These are phyloP conservation scores for Ormyrus nitidulus DNA, from an alignment of 2,888 invertebrate species.

Conservation along the genomic window DNA sequence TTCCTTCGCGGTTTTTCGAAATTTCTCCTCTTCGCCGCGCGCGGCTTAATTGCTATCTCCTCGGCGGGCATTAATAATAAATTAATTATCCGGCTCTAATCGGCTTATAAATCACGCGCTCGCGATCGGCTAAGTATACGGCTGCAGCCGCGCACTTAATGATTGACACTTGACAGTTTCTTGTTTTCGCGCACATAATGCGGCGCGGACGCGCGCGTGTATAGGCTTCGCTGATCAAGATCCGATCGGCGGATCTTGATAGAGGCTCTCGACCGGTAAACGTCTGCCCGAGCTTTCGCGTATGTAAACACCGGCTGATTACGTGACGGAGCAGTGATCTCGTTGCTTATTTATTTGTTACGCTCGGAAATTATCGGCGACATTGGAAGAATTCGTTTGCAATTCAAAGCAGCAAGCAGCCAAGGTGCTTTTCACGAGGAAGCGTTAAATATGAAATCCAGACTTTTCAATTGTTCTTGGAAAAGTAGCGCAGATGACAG, in stretches of 20 bases:
- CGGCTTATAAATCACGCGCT: conserved; percentile 43
- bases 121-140: background rate
- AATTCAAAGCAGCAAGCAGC: background rate
- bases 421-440: background rate
- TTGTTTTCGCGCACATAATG: conserved; percentile 40
- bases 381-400: no score
- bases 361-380: background rate
- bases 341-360: background rate
- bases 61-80: conserved; percentile 49
- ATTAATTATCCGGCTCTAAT: conserved; percentile 50
- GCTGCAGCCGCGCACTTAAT: conserved; percentile 15
- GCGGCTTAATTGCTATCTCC: conserved; percentile 6
- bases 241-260: conserved; percentile 54
- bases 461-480: conserved; percentile 31
- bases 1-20: no score
- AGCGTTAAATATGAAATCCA: background rate
- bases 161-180: conserved; percentile 58
- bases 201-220: conserved; percentile 32
- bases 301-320: no score
- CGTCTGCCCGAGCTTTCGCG: background rate
- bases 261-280: conserved; percentile 31
- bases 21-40: no score
- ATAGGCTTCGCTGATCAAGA: conserved; percentile 63
- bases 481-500: conserved; percentile 13
- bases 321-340: no score